A percentile compares a stretch with the other conserved stretches of the same genome.
Evolutionary conservation across 1,140 invertebrate species (phyloP).

Genomic region (Batillaria attramentaria): DNA sequence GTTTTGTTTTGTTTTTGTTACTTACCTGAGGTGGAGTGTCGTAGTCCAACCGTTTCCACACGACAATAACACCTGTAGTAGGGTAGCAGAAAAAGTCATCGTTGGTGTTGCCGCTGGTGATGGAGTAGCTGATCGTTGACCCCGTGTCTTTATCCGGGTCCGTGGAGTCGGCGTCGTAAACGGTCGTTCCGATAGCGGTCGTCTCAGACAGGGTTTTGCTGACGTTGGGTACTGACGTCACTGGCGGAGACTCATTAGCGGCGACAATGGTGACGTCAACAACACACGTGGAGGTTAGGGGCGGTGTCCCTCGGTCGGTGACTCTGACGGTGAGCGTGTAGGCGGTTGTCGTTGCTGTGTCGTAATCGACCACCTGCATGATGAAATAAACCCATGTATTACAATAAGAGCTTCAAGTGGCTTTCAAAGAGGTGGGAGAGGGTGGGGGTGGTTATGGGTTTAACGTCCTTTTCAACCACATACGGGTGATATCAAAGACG

Average conservation of each 20-base stretch:
- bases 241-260: conserved; percentile 47
- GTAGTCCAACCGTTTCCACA: conserved; percentile 50
- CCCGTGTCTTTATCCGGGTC: conserved; percentile 45
- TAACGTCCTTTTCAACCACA: too few relatives aligned
- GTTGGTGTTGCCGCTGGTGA: conserved; percentile 36
- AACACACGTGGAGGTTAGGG: conserved; percentile 34
- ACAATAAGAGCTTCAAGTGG: too few relatives aligned
- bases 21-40: conserved; percentile 42
- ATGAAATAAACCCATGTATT: too few relatives aligned
- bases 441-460: too few relatives aligned
- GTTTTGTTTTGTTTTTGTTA: too few relatives aligned
- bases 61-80: conserved; percentile 39
- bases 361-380: conserved; percentile 50
- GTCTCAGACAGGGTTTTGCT: conserved; percentile 34
- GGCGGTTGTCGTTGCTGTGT: conserved; percentile 38
- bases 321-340: conserved; percentile 39
- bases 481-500: too few relatives aligned
- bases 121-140: conserved; percentile 48
- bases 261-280: conserved; percentile 48
- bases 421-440: too few relatives aligned
- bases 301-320: conserved; percentile 37
- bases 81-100: conserved; percentile 44
- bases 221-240: conserved; percentile 30
- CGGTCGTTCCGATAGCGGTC: conserved; percentile 27
- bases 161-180: conserved; percentile 46